A percentile compares a stretch with the other conserved stretches of the same genome.
Evolutionary conservation across 37 sponge, comb jelly and placozoan species (phyloP).

Genomic region (Haliclona indistincta): DNA sequence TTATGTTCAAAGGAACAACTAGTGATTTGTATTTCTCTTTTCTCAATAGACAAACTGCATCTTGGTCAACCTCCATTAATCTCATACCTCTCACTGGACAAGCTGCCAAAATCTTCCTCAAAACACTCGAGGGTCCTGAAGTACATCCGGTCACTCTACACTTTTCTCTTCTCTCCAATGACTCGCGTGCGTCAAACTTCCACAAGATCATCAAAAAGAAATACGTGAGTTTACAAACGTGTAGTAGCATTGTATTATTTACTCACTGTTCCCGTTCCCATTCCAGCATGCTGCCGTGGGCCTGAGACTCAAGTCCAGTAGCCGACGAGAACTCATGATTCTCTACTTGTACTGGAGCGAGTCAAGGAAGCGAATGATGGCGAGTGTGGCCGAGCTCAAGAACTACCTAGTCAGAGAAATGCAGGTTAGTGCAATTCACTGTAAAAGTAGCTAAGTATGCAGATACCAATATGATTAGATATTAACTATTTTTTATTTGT

Average conservation of each 20-base stretch:
- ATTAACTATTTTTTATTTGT: not conserved
- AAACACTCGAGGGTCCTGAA: conserved; percentile 52
- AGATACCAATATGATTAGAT: not conserved
- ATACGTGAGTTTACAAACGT: not conserved
- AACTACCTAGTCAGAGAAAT: conserved; percentile 51
- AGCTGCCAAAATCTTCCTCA: conserved; percentile 48
- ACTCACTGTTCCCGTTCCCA: not conserved
- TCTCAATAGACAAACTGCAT: conserved; percentile 47
- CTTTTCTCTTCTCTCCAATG: conserved; percentile 21
- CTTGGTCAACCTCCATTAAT: conserved; percentile 49
- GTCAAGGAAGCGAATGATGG: conserved; percentile 31
- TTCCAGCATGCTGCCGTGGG: conserved; percentile 45
- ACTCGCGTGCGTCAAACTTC: conserved; percentile 22
- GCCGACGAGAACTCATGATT: conserved; percentile 28
- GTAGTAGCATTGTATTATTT: not conserved
- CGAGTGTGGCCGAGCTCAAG: conserved; percentile 54
- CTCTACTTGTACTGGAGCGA: conserved; percentile 66
- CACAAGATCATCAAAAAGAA: conserved; percentile 41
- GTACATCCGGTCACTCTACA: conserved; percentile 30
- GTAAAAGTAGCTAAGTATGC: not conserved
- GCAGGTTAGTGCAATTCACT: conserved; percentile 25
- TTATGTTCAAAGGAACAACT: not conserved
- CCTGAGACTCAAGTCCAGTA: conserved; percentile 20
- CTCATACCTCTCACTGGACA: conserved; percentile 52
- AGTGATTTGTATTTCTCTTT: not conserved